Evolutionary conservation across 2,888 invertebrate genomes (phyloP).

Genomic region (Chouioia cunea): DNA sequence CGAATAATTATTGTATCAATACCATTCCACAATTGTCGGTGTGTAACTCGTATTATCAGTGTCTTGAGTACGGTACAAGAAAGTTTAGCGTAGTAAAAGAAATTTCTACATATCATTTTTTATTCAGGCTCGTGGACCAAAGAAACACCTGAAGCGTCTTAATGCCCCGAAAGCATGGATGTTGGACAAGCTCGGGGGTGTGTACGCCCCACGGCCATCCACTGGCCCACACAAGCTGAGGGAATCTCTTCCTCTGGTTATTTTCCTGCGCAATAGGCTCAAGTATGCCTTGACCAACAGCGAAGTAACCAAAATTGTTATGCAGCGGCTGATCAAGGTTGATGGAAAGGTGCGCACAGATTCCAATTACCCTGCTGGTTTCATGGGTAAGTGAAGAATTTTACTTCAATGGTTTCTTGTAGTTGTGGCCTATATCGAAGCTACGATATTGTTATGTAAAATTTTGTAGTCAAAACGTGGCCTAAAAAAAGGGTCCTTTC

Average conservation of each 20-base stretch:
- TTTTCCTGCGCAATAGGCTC: constrained; percentile 96
- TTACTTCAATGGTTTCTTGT: constrained; percentile 5
- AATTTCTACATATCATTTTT: constrained; percentile 1
- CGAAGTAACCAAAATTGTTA: constrained; percentile 98
- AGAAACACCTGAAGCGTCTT: constrained; percentile 99
- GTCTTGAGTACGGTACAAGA: no score
- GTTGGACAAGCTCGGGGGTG: constrained; percentile 99
- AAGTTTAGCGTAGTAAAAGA: neutral
- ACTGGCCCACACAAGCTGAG: constrained; percentile 98
- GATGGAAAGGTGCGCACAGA: constrained; percentile 99
- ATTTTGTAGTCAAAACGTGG: constrained; percentile 66
- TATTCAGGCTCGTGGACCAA: constrained; percentile 94
- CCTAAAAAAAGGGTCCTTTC: constrained; percentile 65
- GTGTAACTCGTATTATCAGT: no score
- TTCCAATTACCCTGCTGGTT: constrained; percentile 96
- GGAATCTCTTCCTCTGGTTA: constrained; percentile 95
- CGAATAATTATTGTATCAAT: no score
- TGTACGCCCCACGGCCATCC: constrained; percentile 97
- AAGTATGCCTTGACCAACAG: constrained; percentile 98
- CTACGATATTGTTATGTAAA: constrained; percentile 51
- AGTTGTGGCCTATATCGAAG: constrained; percentile 59
- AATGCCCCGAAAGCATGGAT: constrained; percentile 99
- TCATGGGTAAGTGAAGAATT: constrained; percentile 87
- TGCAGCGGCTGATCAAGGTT: constrained; percentile 97
- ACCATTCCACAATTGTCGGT: no score